phyloP scores from a whole-genome alignment of 2,113 vertebrate genomes.

The Ochotona princeps region DNA sequence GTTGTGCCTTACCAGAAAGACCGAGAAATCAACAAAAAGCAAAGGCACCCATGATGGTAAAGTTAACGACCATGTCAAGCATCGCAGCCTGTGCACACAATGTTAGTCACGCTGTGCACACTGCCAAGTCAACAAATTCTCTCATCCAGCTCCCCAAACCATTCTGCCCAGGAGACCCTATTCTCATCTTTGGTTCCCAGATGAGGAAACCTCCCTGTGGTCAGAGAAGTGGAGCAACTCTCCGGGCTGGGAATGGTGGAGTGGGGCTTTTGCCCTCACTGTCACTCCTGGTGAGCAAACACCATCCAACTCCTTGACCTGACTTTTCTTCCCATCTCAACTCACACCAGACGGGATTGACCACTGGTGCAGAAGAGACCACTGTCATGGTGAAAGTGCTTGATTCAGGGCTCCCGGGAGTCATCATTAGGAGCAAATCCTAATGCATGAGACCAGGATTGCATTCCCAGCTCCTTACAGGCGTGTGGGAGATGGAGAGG shows the following conservation, averaged over 20 bases:
- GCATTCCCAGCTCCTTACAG: too few species aligned
- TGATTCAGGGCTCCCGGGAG: not conserved
- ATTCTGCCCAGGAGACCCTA: rapidly evolving
- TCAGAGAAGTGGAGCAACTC: not conserved
- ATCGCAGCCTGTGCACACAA: not conserved
- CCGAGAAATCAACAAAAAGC: not conserved
- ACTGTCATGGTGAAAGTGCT: not conserved
- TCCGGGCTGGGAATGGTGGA: not conserved
- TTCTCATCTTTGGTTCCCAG: not conserved
- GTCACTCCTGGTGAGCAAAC: not conserved
- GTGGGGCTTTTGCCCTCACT: not conserved
- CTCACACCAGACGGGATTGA: not conserved
- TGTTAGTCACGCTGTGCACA: rapidly evolving
- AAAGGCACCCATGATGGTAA: not conserved
- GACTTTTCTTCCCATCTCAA: not conserved
- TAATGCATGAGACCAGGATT: too few species aligned
- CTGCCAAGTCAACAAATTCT: rapidly evolving
- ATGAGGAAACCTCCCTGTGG: not conserved
- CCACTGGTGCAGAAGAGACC: not conserved
- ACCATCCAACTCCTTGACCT: not conserved
- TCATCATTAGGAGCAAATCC: not conserved
- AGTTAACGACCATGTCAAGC: not conserved
- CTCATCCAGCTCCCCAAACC: not conserved
- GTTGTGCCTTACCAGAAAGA: rapidly evolving
- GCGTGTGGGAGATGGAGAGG: too few species aligned